phyloP scores from a whole-genome alignment of 2,888 invertebrate species.

The Drosophila hawaiiensis region DNA sequence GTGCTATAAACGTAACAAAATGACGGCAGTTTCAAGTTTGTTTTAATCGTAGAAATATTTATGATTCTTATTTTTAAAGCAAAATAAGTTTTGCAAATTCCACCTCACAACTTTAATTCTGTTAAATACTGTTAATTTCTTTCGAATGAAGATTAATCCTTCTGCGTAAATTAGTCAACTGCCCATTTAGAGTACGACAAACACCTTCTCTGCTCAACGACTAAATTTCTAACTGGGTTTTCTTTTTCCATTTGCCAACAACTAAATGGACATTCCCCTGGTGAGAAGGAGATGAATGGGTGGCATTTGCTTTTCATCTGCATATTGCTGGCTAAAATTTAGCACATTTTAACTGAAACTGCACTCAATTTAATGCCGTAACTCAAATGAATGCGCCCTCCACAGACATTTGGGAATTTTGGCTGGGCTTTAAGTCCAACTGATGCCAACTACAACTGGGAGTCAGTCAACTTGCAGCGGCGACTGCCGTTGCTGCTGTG shows the following conservation, averaged over 20 bases:
- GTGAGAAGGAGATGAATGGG: neutral
- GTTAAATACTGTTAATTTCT: neutral
- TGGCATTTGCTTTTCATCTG: constrained; percentile 18
- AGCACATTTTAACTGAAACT: constrained; percentile 48
- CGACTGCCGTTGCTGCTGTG: constrained; percentile 10
- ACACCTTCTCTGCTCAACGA: constrained; percentile 23
- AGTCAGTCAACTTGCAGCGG: constrained; percentile 33
- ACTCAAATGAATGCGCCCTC: constrained; percentile 59
- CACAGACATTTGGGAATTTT: constrained; percentile 61
- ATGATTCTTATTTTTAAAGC: neutral
- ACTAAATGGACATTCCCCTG: constrained; percentile 16
- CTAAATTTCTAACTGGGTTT: neutral
- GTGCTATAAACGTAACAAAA: neutral
- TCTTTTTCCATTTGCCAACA: constrained; percentile 12
- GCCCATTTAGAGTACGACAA: constrained; percentile 19
- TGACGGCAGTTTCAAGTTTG: neutral
- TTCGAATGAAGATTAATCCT: neutral
- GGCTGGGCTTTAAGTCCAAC: constrained; percentile 53
- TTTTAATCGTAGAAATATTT: neutral
- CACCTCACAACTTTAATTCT: neutral
- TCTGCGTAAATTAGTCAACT: constrained; percentile 32
- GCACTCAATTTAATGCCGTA: constrained; percentile 67
- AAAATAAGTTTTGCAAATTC: neutral
- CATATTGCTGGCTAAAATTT: constrained; percentile 36
- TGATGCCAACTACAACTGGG: constrained; percentile 18